Base-by-base conservation (phyloP, 2,113 vertebrate genomes). In the Petrocephalus zakoni region DNA sequence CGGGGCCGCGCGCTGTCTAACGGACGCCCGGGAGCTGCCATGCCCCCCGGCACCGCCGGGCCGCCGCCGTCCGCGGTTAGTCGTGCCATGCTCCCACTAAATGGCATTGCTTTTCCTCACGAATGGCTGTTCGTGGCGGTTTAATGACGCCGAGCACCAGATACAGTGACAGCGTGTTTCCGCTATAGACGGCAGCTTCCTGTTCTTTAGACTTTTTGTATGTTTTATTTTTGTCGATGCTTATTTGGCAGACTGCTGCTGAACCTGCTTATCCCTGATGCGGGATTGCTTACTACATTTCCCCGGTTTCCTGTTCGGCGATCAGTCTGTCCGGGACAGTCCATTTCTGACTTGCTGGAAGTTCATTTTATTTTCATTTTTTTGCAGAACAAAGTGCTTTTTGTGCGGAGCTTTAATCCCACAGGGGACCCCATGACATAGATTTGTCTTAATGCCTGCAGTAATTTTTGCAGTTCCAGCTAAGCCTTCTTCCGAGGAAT, bases 351-450 rank as follows among this genome's bases (percentile, higher is more conserved):
- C 89, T 89, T 92, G 15, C 75, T 91, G 53, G 15, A 61, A 56
- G n/a, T 78, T 61, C 55, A n/a, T 1, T 13, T 42, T 42, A 2
- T 42, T 42, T 42, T 42, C n/a, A n/a, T n/a, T 42, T 42, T 42
- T 42, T 46, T 78, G 72, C 17, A 10, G 90, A 95, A 96, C 93
- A 96, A 94, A 92, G 84, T 61, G 49, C 72, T 88, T 64, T 78
- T 93, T 92, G 92, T 89, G 53, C 42, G 87, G 46, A 87, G 51
- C 72, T 55, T 87, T 94, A 95, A 94, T 94, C 94, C 92, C 90
- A 90, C 90, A 91, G 92, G 88, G 91, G 92, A 92, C 92, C 95
- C 90, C 93, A 94, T 96, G 95, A 96, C 92, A 95, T 92, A 58
- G 94, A 94, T 95, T 94, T 94, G 89, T 89, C 81, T 68, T 87